These are phyloP conservation scores for Palloptera scutellata DNA, from an alignment of 2,888 invertebrate species.

Conservation along the genomic window DNA sequence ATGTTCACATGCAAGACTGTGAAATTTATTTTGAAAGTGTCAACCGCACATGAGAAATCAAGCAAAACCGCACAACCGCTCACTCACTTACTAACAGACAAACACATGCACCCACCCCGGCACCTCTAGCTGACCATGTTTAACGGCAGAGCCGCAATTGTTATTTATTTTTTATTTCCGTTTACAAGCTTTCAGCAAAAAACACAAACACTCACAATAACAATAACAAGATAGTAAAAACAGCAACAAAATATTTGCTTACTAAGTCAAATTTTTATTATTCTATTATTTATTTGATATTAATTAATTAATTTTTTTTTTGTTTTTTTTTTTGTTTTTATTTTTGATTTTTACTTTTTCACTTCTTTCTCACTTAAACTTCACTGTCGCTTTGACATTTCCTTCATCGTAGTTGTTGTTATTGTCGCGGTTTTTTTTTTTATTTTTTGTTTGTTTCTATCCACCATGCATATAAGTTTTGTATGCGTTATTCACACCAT, in stretches of 20 bases:
- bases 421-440: slow-evolving; percentile 1
- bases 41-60: too few relatives aligned
- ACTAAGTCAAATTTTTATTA: neutral
- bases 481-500: slow-evolving; percentile 41
- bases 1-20: too few relatives aligned
- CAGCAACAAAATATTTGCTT: neutral
- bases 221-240: neutral
- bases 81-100: too few relatives aligned
- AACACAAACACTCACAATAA: too few relatives aligned
- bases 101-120: neutral
- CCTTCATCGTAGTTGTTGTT: neutral
- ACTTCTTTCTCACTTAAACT: neutral
- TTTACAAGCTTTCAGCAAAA: neutral
- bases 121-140: neutral
- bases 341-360: neutral
- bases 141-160: neutral
- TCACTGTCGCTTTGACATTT: too few relatives aligned
- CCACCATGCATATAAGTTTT: slow-evolving; percentile 6
- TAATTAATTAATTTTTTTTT: slow-evolving; percentile 2
- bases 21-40: too few relatives aligned
- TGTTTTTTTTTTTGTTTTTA: slow-evolving; percentile 30
- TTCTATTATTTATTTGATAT: neutral
- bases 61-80: too few relatives aligned
- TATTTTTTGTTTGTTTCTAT: slow-evolving; percentile 25
- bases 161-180: slow-evolving; percentile 3